Evolutionary conservation across 2,113 vertebrate species (phyloP).

Genomic region (Cebidichthys violaceus): DNA sequence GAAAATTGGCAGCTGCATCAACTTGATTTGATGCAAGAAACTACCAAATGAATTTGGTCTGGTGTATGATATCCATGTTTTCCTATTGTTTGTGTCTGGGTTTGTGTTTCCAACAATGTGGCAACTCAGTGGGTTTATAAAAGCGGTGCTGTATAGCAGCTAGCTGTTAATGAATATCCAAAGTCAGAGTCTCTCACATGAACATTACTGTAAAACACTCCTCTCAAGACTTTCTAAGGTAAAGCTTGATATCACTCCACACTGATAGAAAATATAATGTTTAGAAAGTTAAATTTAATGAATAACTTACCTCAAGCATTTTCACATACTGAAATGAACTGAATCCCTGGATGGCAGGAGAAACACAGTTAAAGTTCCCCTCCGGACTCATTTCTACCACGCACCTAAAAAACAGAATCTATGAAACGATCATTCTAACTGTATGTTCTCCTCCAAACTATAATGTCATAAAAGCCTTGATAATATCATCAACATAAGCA

Average conservation of each 20-base stretch:
- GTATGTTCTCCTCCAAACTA: background rate
- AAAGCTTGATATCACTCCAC: too few species aligned
- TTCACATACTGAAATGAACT: background rate
- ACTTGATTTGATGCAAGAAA: background rate
- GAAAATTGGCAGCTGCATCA: background rate
- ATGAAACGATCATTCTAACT: background rate
- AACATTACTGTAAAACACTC: background rate
- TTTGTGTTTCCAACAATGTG: constrained; percentile 1
- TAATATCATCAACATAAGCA: background rate
- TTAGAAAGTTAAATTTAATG: background rate
- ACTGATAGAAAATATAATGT: background rate
- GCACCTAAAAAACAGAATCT: background rate
- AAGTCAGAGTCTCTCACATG: background rate
- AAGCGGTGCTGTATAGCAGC: background rate
- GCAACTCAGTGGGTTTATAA: background rate
- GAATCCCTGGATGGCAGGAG: background rate
- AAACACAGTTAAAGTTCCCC: background rate
- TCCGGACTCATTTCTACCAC: background rate
- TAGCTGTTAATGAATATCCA: background rate
- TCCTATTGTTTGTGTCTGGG: background rate
- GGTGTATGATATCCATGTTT: background rate
- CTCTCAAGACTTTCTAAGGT: background rate
- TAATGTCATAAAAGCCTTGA: background rate
- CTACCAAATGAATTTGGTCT: background rate
- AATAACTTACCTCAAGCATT: background rate